Conservation (phyloP, 35 echinoderm and acorn worm species). For the Heliocidaris tuberculata region DNA sequence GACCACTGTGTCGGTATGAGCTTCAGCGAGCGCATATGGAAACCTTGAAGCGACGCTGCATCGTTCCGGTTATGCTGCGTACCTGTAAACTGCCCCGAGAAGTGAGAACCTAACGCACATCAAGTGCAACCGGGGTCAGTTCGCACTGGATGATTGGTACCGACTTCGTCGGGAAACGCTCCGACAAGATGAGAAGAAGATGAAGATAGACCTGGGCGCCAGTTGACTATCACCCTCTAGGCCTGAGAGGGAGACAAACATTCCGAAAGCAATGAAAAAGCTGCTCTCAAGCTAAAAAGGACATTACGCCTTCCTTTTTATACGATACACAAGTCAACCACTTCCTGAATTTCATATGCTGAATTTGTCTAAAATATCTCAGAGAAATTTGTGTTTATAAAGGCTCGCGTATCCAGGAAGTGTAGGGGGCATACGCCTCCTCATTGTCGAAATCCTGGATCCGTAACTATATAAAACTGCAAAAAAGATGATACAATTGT, state of each 20-base stretch:
- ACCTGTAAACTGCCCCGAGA: slow-evolving; percentile 72
- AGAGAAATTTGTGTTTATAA: too few species aligned
- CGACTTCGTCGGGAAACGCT: slow-evolving; percentile 69
- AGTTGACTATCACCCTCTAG: background rate
- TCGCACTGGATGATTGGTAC: slow-evolving; percentile 74
- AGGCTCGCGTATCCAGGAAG: too few species aligned
- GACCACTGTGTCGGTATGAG: slow-evolving; percentile 91
- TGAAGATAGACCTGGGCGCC: background rate
- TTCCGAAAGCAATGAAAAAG: background rate
- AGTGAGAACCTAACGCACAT: slow-evolving; percentile 73
- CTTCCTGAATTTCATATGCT: too few species aligned
- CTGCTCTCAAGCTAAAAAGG: background rate
- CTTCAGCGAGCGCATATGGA: slow-evolving; percentile 62
- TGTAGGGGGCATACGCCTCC: too few species aligned
- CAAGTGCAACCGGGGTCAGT: slow-evolving; percentile 75
- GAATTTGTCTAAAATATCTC: too few species aligned
- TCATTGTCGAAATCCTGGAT: too few species aligned
- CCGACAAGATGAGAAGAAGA: slow-evolving; percentile 43
- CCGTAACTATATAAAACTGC: too few species aligned
- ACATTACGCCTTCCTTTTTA: background rate
- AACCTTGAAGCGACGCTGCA: slow-evolving; percentile 51
- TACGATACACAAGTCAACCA: too few species aligned
- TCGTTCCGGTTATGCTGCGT: slow-evolving; percentile 76
- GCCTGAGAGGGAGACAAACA: background rate
- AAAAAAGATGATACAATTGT: too few species aligned